phyloP scores from a whole-genome alignment of 64 coral and sea anemone species.

The Actinia tenebrosa region DNA sequence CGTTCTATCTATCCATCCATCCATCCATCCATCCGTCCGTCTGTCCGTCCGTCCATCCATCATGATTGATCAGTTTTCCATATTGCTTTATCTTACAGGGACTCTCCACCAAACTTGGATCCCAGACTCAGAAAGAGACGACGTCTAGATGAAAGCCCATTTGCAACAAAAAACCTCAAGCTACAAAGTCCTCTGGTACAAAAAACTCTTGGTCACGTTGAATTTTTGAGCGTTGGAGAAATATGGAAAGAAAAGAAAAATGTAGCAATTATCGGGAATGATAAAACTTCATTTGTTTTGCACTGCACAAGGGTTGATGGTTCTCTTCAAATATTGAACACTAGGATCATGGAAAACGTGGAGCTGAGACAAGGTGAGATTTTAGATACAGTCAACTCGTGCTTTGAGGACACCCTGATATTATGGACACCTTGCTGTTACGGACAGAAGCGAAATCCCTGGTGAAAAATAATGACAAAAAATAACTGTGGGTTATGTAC shows the following conservation, averaged over 20 bases:
- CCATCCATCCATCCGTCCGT: too few species aligned
- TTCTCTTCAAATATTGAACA: constrained; percentile 51
- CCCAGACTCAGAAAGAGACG: not conserved
- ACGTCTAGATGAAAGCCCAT: not conserved
- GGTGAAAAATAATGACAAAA: too few species aligned
- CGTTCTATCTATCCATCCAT: too few species aligned
- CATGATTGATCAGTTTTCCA: not conserved
- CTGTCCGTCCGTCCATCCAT: too few species aligned
- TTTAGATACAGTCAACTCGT: too few species aligned
- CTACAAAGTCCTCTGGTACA: not conserved
- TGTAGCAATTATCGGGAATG: constrained; percentile 72
- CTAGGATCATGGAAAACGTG: constrained; percentile 33
- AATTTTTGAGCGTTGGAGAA: constrained; percentile 69
- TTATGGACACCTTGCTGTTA: too few species aligned
- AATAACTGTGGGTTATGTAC: too few species aligned
- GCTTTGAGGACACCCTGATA: too few species aligned
- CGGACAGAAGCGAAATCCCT: too few species aligned
- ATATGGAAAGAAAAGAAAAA: constrained; percentile 89
- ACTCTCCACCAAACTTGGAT: not conserved
- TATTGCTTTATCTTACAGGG: not conserved
- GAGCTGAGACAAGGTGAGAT: constrained; percentile 47
- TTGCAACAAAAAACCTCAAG: constrained; percentile 9
- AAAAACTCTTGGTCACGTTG: not conserved
- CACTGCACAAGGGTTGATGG: constrained; percentile 41
- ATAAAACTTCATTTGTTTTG: constrained; percentile 73